These are phyloP conservation scores for Meghimatium bilineatum DNA, from an alignment of 2,888 invertebrate genomes.

Conservation along the genomic window DNA sequence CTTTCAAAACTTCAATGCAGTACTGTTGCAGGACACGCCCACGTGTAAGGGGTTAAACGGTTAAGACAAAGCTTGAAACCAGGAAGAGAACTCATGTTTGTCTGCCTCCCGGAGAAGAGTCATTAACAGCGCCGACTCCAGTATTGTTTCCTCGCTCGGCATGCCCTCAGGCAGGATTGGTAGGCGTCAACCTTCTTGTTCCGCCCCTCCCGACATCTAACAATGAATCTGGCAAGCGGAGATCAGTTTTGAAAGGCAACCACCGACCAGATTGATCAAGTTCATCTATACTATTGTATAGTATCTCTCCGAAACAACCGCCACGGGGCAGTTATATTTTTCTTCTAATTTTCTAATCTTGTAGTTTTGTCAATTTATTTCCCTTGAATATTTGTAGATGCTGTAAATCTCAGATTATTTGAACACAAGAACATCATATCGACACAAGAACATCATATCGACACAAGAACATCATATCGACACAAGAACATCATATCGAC, in stretches of 20 bases:
- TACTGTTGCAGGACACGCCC: conserved; percentile 17
- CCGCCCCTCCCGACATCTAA: conserved; percentile 7
- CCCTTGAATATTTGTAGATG: too few relatives aligned
- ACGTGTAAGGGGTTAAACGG: conserved; percentile 13
- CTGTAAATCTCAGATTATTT: too few relatives aligned
- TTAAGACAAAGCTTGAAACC: not conserved
- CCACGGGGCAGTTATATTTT: conserved; percentile 1
- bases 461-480: too few relatives aligned
- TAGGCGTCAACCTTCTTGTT: conserved; percentile 15
- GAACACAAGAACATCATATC: too few relatives aligned
- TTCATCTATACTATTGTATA: not conserved
- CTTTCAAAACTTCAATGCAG: not conserved
- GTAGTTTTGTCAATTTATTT: not conserved
- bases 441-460: too few relatives aligned
- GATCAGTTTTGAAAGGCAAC: not conserved
- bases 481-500: too few relatives aligned
- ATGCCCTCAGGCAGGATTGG: not conserved
- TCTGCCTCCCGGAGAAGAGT: not conserved
- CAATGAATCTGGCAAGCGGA: conserved; percentile 7
- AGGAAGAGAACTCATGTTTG: not conserved
- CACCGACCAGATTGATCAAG: not conserved
- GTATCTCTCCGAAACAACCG: not conserved
- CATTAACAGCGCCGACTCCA: conserved; percentile 6
- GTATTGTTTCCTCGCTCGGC: conserved; percentile 5
- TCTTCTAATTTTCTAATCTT: too few relatives aligned